These are phyloP conservation scores for Antennarius maculatus DNA, from an alignment of 2,797 vertebrate species.

Conservation along the genomic window DNA sequence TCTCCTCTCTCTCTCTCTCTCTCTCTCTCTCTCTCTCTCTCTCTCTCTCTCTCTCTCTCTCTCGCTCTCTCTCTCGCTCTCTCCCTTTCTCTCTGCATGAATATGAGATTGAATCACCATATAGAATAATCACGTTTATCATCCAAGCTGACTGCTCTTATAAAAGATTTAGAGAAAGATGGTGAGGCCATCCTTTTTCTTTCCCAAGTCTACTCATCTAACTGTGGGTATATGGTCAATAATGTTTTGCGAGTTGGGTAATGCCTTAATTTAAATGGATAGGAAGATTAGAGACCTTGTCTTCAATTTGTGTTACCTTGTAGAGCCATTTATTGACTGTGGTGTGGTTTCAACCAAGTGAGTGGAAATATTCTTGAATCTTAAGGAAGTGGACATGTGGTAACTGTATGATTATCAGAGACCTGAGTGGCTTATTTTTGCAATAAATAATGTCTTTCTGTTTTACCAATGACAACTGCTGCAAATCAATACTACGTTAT, in stretches of 20 bases:
- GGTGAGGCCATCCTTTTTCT: slow-evolving; percentile 24
- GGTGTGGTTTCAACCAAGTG: neutral
- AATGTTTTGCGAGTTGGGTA: neutral
- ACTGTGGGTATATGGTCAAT: slow-evolving; percentile 8
- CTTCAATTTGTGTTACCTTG: neutral
- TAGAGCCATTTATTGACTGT: neutral
- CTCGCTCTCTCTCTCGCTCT: too few species aligned
- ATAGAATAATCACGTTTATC: slow-evolving; percentile 50
- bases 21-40: too few species aligned
- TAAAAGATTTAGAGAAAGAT: slow-evolving; percentile 54
- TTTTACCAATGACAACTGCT: slow-evolving; percentile 27
- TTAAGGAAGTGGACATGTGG: neutral
- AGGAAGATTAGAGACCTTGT: neutral
- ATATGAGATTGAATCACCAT: slow-evolving; percentile 57
- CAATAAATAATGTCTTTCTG: slow-evolving; percentile 28
- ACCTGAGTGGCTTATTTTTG: slow-evolving; percentile 19
- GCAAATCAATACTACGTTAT: slow-evolving; percentile 64
- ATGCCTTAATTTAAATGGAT: slow-evolving; percentile 5
- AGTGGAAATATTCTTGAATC: neutral
- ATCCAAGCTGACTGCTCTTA: slow-evolving; percentile 45
- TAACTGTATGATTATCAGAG: slow-evolving; percentile 17
- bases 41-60: too few species aligned
- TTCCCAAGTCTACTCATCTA: slow-evolving; percentile 18
- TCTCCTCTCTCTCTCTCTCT: slow-evolving; percentile 12
- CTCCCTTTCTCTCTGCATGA: slow-evolving; percentile 50